A percentile compares a stretch with the other conserved stretches of the same genome.
These are phyloP conservation scores for Chrysolina americana DNA, from an alignment of 2,888 invertebrate genomes.

Conservation along the genomic window DNA sequence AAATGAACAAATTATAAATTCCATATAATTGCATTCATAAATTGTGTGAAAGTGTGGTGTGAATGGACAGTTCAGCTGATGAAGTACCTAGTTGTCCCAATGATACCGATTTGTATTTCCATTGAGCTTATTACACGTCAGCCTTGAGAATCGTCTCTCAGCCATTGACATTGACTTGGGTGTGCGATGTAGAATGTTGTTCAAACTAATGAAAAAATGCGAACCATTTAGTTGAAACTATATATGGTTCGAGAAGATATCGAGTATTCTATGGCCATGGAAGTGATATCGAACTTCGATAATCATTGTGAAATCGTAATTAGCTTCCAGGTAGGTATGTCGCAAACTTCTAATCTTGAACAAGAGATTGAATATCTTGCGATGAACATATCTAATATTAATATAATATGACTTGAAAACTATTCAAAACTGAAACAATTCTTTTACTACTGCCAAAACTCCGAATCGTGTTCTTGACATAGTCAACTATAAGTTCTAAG, in stretches of 20 bases:
- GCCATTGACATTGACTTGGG: conserved; percentile 25
- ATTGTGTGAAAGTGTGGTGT: neutral
- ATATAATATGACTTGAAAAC: no score
- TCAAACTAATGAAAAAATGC: neutral
- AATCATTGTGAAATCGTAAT: neutral
- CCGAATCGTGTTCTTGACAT: no score
- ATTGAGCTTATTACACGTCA: neutral
- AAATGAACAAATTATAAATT: neutral
- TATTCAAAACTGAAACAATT: no score
- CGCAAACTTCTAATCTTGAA: neutral
- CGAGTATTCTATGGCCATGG: conserved; percentile 11
- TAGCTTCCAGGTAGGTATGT: neutral
- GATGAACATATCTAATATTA: neutral
- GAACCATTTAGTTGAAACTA: neutral
- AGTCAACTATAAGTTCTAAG: no score
- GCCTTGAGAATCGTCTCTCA: conserved; percentile 18
- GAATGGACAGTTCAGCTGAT: conserved; percentile 1
- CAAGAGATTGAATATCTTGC: neutral
- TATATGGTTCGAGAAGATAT: conserved; percentile 15
- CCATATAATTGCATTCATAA: neutral
- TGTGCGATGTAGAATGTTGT: conserved; percentile 8
- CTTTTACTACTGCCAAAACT: no score
- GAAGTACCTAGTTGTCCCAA: conserved; percentile 6
- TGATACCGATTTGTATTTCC: neutral
- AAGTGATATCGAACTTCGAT: neutral